Conservation (phyloP, 2,113 vertebrate species). For the Eurypyga helias region DNA sequence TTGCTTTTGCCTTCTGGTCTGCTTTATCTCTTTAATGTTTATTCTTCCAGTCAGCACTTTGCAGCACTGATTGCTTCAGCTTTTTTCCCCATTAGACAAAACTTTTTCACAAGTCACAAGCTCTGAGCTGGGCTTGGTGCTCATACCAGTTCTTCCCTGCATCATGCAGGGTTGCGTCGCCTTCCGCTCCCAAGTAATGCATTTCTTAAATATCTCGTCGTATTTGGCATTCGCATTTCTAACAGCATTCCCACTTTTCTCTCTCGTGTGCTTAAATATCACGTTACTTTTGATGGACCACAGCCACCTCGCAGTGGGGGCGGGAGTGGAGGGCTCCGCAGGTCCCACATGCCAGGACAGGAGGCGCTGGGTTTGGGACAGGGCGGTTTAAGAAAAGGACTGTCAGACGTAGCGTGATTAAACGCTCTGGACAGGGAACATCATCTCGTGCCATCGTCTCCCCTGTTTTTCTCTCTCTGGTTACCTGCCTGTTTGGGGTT, state of each 20-base stretch:
- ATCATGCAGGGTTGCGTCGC: not conserved
- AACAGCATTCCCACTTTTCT: not conserved
- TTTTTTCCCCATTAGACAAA: not conserved
- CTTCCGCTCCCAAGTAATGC: not conserved
- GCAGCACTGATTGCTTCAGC: slow-evolving; percentile 55
- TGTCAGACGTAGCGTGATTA: fast-evolving
- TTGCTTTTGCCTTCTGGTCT: slow-evolving; percentile 67
- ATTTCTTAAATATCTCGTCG: not conserved
- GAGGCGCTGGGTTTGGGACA: not conserved
- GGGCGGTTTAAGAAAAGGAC: not conserved
- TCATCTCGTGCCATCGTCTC: fast-evolving
- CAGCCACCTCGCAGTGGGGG: not conserved
- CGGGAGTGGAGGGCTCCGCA: fast-evolving
- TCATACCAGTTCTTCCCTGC: not conserved
- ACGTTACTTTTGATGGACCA: not conserved
- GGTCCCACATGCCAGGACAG: fast-evolving
- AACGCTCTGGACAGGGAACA: not conserved
- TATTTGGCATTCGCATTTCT: not conserved
- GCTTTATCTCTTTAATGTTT: slow-evolving; percentile 68
- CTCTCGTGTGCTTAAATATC: not conserved
- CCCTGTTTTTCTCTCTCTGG: not conserved
- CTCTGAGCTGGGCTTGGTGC: not conserved
- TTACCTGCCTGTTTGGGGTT: not conserved
- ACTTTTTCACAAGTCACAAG: slow-evolving; percentile 12
- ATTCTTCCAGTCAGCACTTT: slow-evolving; percentile 65